Evolutionary conservation across 2,888 invertebrate species (phyloP).

Genomic region (Sphaeridia pumilis): DNA sequence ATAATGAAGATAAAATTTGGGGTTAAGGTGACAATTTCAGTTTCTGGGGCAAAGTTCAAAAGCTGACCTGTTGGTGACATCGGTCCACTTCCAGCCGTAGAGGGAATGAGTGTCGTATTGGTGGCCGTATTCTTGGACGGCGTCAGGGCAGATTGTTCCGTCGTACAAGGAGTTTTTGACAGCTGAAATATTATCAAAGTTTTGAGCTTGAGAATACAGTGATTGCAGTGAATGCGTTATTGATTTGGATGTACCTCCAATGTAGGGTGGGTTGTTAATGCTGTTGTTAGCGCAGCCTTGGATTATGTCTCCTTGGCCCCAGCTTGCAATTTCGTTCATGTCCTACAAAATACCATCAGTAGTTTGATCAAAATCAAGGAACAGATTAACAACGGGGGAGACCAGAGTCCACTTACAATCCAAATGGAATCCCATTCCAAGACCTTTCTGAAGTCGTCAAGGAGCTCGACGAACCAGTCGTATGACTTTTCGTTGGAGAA

Average conservation of each 20-base stretch:
- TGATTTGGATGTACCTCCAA: constrained; percentile 43
- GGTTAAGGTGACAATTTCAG: neutral
- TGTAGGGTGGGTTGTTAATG: constrained; percentile 57
- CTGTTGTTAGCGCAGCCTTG: constrained; percentile 47
- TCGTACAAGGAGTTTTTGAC: constrained; percentile 7
- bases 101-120: constrained; percentile 71
- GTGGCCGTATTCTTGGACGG: constrained; percentile 53
- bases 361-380: neutral
- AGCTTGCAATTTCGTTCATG: constrained; percentile 82
- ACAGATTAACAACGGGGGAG: neutral
- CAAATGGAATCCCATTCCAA: constrained; percentile 68
- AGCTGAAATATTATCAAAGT: neutral
- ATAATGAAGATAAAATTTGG: neutral
- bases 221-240: neutral
- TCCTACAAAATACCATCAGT: constrained; percentile 45
- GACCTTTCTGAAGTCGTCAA: constrained; percentile 50
- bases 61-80: constrained; percentile 61
- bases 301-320: constrained; percentile 43
- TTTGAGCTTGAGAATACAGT: neutral
- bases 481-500: constrained; percentile 61
- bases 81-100: constrained; percentile 61
- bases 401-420: constrained; percentile 53
- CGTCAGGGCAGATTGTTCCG: constrained; percentile 68
- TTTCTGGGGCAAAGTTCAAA: neutral
- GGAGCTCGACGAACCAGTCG: constrained; percentile 59